Evolutionary conservation across 2,888 invertebrate species (phyloP).

Genomic region (Leuctra nigra): DNA sequence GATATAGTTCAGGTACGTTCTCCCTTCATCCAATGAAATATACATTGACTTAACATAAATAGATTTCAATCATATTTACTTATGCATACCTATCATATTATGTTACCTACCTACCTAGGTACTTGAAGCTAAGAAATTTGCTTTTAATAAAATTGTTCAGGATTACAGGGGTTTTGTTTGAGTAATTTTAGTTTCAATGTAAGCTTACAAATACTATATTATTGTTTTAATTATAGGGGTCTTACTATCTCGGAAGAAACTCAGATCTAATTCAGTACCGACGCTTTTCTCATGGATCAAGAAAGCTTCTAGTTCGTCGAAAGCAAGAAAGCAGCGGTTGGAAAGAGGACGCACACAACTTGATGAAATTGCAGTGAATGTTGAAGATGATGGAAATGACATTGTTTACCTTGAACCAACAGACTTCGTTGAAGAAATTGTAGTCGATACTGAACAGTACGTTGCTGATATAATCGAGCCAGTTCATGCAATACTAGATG

Average conservation of each 20-base stretch:
- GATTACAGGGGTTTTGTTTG: not conserved
- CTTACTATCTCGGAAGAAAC: not conserved
- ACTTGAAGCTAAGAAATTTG: too few relatives aligned
- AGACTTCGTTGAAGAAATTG: not conserved
- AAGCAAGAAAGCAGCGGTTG: not conserved
- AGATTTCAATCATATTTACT: not conserved
- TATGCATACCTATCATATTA: too few relatives aligned
- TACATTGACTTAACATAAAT: not conserved
- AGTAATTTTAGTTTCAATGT: not conserved
- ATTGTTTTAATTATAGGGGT: not conserved
- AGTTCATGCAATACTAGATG: not conserved
- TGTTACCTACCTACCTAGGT: too few relatives aligned
- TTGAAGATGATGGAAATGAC: not conserved
- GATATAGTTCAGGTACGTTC: not conserved
- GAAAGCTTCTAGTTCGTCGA: not conserved
- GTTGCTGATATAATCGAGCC: not conserved
- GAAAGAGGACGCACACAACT: not conserved
- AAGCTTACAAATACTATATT: too few relatives aligned
- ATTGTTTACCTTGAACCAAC: not conserved
- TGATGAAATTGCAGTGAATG: not conserved
- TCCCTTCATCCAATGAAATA: slow-evolving; percentile 25
- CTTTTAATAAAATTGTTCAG: too few relatives aligned
- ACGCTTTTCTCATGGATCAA: not conserved
- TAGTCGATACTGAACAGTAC: not conserved
- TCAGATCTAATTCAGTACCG: not conserved